A percentile compares a stretch with the other conserved stretches of the same genome.
These are phyloP conservation scores for Cardinalis cardinalis DNA, from an alignment of 2,113 vertebrate genomes.

Conservation along the genomic window DNA sequence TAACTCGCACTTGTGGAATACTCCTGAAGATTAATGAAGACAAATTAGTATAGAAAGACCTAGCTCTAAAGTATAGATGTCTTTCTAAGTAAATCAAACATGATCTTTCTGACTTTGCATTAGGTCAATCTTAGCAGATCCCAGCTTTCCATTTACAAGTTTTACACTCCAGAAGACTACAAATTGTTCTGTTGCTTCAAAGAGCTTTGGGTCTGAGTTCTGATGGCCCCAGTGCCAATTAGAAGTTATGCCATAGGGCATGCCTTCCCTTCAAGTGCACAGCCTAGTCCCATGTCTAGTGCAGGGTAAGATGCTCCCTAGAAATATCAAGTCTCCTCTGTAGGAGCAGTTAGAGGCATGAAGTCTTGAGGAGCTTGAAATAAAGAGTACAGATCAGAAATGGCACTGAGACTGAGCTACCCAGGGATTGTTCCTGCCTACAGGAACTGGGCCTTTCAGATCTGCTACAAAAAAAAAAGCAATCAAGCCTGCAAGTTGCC, in stretches of 20 bases:
- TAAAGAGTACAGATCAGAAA: background rate
- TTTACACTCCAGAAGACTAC: background rate
- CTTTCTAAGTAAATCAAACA: background rate
- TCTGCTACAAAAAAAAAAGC: background rate
- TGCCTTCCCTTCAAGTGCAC: background rate
- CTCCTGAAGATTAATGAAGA: background rate
- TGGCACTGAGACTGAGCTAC: background rate
- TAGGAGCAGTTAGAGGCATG: background rate
- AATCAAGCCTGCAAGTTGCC: background rate
- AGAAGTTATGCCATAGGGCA: background rate
- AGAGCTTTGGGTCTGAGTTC: background rate
- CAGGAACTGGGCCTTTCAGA: background rate
- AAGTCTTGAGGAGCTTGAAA: background rate
- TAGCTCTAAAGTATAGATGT: background rate
- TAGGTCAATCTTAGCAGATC: background rate
- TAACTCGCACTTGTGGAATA: accelerated
- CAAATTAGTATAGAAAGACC: background rate
- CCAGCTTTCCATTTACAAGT: background rate
- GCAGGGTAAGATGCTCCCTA: background rate
- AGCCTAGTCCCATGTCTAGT: background rate
- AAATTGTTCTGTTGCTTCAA: background rate
- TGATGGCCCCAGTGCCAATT: background rate
- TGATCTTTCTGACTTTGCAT: background rate
- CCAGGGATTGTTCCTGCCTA: background rate
- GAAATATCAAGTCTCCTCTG: background rate